These are phyloP conservation scores for Xyrichtys novacula DNA, from an alignment of 2,797 vertebrate genomes.

Conservation along the genomic window DNA sequence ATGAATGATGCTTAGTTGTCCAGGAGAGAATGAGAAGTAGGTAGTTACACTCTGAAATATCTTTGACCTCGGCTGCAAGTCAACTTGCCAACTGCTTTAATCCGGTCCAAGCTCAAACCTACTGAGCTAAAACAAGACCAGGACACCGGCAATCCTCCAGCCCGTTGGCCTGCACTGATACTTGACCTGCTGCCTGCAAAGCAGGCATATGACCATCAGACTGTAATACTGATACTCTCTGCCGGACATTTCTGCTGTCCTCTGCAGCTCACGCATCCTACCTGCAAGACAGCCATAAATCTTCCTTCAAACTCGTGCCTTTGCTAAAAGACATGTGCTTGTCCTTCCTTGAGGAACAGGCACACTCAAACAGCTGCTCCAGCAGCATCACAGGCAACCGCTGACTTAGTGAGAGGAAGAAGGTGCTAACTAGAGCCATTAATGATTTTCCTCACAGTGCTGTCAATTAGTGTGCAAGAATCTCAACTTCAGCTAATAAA, in stretches of 20 bases:
- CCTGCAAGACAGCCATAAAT: not conserved
- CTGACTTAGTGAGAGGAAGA: not conserved
- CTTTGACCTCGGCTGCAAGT: constrained; percentile 21
- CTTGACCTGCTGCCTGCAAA: constrained; percentile 9
- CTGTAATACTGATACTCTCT: not conserved
- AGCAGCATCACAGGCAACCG: not conserved
- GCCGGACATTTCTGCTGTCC: not conserved
- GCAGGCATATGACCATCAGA: constrained; percentile 20
- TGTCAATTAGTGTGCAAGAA: not conserved
- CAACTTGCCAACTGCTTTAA: constrained; percentile 50
- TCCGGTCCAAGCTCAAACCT: constrained; percentile 34
- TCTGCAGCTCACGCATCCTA: not conserved
- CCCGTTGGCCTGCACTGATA: constrained; percentile 6
- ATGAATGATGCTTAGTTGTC: not conserved
- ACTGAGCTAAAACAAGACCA: constrained; percentile 44
- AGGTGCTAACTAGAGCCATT: not conserved
- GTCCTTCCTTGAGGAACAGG: not conserved
- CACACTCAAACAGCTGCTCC: not conserved
- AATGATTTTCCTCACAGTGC: not conserved
- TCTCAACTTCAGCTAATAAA: not conserved
- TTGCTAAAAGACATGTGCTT: not conserved
- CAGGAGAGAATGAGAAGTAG: not conserved
- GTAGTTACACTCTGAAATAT: constrained; percentile 12
- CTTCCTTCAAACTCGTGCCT: not conserved
- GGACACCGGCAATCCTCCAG: constrained; percentile 26